Evolutionary conservation across 2,113 vertebrate genomes (phyloP), one percentile per base, ranked within the genome.

Genomic region (Phrynosoma blainvillii): DNA sequence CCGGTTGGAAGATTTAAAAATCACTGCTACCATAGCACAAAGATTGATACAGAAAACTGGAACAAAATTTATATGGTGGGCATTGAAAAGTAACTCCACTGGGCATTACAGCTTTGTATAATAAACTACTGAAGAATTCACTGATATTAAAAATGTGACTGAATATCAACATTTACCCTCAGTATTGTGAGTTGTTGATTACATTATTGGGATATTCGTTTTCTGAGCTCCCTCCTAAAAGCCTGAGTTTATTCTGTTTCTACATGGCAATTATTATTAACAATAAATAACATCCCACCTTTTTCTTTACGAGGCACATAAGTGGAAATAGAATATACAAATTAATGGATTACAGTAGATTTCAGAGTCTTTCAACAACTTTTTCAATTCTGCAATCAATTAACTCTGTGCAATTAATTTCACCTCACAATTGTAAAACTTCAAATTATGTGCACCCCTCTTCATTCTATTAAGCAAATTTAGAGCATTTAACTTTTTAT

Each of bases 391-490:
- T 71, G 23, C n/a, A 62, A 62, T 70, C 23, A 73, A 32, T 73
- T 71, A 74, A 59, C 3, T 59, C 3, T 59, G 16, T 59, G 20
- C n/a, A 52, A 54, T 32, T 21, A 59, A 5, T 21, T 77, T 62
- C 6, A 70, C 42, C 68, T 59, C 32, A 84, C 47, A n/a, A 71
- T 21, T 68, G 1, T 20, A 14, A 87, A 82, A 36, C 21, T 18
- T 76, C 47, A 79, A 73, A n/a, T n/a, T 23, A 74, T n/a, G 54
- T 47, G 20, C 30, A 70, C 42, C 56, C 54, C 18, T 23, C 54
- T 52, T 90, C 74, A 81, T 82, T 5, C 40, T 65, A 62, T 90
- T 86, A 84, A 32, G n/a, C 11, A 93, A 32, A 40, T 85, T 2
- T 10, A 73, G 3, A 7, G 21, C n/a, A n/a, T 54, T 47, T 47